Evolutionary conservation across 2,888 invertebrate species (phyloP), one percentile per base, ranked within the genome.

Genomic region (Conchocele bisecta): DNA sequence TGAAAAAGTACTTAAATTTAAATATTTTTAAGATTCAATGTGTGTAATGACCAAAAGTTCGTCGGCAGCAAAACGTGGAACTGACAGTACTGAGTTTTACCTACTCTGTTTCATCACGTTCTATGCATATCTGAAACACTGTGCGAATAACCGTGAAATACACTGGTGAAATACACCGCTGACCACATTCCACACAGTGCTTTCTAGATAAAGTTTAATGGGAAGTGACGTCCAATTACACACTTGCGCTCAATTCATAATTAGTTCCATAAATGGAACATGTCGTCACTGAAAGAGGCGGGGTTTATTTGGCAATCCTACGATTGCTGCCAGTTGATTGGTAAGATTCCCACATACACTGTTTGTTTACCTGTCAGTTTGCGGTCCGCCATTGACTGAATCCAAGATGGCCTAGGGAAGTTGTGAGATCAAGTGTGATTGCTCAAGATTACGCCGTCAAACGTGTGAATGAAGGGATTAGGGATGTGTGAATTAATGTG

Each of bases 311-410:
- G 29, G 41, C 39, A 29, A 28, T n/a, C 15, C 15, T n/a, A 15
- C 13, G 5, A 41, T 6, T n/a, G 24, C 22, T 7, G 22, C 17
- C 9, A 20, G 54, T 24, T 59, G 69, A 78, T 72, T 79, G 78
- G 78, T 57, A 41, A 54, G 44, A 22, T 41, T 11, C 20, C 41
- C 44, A 39, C 51, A 46, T 56, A 65, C 63, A 60, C 64, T 53
- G 69, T 81, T 78, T 78, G 81, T 81, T 81, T 81, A 78, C 78
- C 73, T 81, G 81, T 77, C 81, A 81, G 61, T 79, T 64, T 59
- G 64, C 60, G n/a, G 48, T 31, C 56, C 61, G 59, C 64, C 59
- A 65, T 50, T 56, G 59, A 66, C 74, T 63, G 71, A 70, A 56
- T n/a, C 68, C 72, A 76, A 76, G 57, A 76, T 76, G 76, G 76